These are phyloP conservation scores for Campoletis raptor DNA, from an alignment of 2,888 invertebrate genomes.

Conservation along the genomic window DNA sequence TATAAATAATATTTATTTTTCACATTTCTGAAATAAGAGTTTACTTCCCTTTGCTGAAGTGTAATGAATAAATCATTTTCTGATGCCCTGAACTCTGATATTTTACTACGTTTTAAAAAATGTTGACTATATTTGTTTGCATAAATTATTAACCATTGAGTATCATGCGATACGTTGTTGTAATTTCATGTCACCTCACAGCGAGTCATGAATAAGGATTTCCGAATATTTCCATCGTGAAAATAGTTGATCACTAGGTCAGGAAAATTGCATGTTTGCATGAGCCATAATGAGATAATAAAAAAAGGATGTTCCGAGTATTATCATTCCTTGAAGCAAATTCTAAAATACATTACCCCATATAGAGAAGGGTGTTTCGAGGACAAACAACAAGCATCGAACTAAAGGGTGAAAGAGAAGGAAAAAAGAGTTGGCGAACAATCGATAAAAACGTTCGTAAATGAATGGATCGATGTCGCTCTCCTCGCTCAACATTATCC, in stretches of 20 bases:
- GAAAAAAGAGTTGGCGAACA: constrained; percentile 25
- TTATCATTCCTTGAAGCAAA: constrained; percentile 59
- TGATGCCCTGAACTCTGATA: background rate
- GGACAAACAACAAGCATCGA: constrained; percentile 52
- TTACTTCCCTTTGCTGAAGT: background rate
- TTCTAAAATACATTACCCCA: constrained; percentile 69
- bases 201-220: background rate
- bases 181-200: background rate
- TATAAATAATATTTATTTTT: background rate
- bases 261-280: constrained; percentile 60
- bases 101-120: background rate
- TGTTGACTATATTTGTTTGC: background rate
- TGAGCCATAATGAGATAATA: background rate
- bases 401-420: background rate
- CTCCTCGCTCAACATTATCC: constrained; percentile 41
- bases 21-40: background rate
- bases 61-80: background rate
- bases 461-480: constrained; percentile 67
- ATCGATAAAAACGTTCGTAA: constrained; percentile 64
- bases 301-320: constrained; percentile 44
- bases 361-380: constrained; percentile 69
- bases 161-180: background rate
- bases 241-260: constrained; percentile 20
- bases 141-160: background rate
- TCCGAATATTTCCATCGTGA: background rate